Conservation (phyloP, 2,797 vertebrate genomes). For the Neosilurus hyrtlii region DNA sequence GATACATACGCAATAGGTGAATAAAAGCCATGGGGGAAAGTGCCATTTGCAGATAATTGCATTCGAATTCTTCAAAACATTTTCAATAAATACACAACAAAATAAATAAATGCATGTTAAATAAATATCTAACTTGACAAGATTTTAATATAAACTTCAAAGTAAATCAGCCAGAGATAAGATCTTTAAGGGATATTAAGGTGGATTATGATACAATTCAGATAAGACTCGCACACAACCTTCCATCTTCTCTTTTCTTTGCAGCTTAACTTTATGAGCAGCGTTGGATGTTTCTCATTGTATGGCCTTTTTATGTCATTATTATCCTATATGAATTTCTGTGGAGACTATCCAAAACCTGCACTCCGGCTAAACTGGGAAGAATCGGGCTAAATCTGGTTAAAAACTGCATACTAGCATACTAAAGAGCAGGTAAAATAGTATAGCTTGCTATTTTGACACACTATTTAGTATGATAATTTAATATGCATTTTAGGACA, state of each 20-base stretch:
- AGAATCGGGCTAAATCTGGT: not conserved
- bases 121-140: slow-evolving; percentile 73
- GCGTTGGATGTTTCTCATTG: slow-evolving; percentile 5
- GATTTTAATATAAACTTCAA: slow-evolving; percentile 65
- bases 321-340: not conserved
- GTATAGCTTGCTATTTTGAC: slow-evolving; percentile 3
- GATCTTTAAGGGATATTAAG: slow-evolving; percentile 52
- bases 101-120: slow-evolving; percentile 76
- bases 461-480: not conserved
- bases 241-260: not conserved
- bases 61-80: slow-evolving; percentile 76
- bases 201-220: slow-evolving; percentile 43
- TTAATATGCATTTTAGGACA: slow-evolving; percentile 2
- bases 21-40: slow-evolving; percentile 75
- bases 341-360: slow-evolving; percentile 2
- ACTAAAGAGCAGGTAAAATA: not conserved
- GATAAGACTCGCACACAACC: slow-evolving; percentile 30
- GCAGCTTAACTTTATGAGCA: not conserved
- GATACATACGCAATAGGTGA: slow-evolving; percentile 61
- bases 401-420: slow-evolving; percentile 1
- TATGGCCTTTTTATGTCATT: not conserved
- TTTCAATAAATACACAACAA: slow-evolving; percentile 78
- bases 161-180: slow-evolving; percentile 61
- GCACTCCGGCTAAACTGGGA: not conserved
- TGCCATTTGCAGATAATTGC: slow-evolving; percentile 79